Evolutionary conservation across 2,113 vertebrate species (phyloP), one percentile per base, ranked within the genome.

Genomic region (Cochlearius cochlearius): DNA sequence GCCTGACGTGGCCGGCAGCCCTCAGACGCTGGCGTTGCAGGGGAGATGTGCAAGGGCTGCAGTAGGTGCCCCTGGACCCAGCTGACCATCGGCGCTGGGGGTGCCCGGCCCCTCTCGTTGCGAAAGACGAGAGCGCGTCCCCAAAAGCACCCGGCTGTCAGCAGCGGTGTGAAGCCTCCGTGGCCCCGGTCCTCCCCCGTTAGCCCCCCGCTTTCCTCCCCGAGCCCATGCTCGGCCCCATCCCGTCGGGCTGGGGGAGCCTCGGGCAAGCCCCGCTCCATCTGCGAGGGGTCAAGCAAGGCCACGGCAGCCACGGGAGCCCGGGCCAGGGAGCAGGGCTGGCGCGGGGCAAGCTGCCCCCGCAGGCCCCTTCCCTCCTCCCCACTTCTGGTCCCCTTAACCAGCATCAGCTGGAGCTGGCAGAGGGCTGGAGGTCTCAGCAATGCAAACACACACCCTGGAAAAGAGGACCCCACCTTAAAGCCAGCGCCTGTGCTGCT

Each of bases 271-370:
- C 36, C 41, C 58, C 7, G 6, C 52, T 19, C 34, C 9, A 4
- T 4, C 58, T 62, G 25, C 5, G 1, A 58, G 38, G 47, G 53
- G 6, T 55, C 5, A 1, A 2, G 20, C 15, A 29, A 43, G 60
- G 53, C 19, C 56, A 12, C 0, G 0, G 50, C 19, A 13, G 20
- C 39, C 43, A 32, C 1, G 2, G 45, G 13, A 79, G 20, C 39
- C 27, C 15, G 7, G 2, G 47, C 13, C 39, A 56, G 36, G 20
- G 26, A 64, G 22, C 60, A 62, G 66, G 78, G 47, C 25, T 50
- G 18, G 60, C 17, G 8, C 30, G 0, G 34, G 36, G 4, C 19
- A 7, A 87, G 11, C 59, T 75, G 56, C 21, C 22, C 60, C 39
- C 4, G 0, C 13, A 10, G 25, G 11, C 25, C 23, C 12, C 56